A percentile compares a stretch with the other conserved stretches of the same genome.
These are phyloP conservation scores for Oceanites oceanicus DNA, from an alignment of 2,113 vertebrate species.

Conservation along the genomic window DNA sequence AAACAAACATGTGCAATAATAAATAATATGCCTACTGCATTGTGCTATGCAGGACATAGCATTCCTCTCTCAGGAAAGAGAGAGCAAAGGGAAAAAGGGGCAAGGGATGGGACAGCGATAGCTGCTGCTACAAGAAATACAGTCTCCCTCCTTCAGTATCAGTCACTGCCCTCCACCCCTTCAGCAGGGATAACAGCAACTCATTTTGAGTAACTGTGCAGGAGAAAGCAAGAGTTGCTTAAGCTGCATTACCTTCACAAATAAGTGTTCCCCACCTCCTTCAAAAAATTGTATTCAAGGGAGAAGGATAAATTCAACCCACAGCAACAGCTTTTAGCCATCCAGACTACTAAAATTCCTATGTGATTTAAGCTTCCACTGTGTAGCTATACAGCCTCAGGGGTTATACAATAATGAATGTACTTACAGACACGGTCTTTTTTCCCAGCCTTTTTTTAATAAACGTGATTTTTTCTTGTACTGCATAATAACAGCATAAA, in stretches of 20 bases:
- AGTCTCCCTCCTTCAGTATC: not conserved
- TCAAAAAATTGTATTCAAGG: not conserved
- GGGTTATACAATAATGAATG: not conserved
- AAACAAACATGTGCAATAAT: not conserved
- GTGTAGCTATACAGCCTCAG: not conserved
- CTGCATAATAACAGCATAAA: not conserved
- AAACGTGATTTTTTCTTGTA: not conserved
- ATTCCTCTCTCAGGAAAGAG: not conserved
- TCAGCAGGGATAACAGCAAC: not conserved
- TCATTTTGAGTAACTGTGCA: not conserved
- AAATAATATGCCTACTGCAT: not conserved
- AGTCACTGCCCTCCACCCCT: not conserved
- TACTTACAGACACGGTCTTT: not conserved
- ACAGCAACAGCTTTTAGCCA: not conserved
- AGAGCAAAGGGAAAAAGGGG: not conserved
- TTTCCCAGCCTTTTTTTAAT: not conserved
- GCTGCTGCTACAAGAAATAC: not conserved
- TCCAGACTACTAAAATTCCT: not conserved
- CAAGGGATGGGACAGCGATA: not conserved
- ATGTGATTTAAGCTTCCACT: not conserved
- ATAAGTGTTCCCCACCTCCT: not conserved
- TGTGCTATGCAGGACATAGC: not conserved
- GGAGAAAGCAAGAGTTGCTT: not conserved
- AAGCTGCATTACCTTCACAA: not conserved
- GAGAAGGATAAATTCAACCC: not conserved